phyloP scores from a whole-genome alignment of 2,113 vertebrate genomes.

The Platichthys stellatus region DNA sequence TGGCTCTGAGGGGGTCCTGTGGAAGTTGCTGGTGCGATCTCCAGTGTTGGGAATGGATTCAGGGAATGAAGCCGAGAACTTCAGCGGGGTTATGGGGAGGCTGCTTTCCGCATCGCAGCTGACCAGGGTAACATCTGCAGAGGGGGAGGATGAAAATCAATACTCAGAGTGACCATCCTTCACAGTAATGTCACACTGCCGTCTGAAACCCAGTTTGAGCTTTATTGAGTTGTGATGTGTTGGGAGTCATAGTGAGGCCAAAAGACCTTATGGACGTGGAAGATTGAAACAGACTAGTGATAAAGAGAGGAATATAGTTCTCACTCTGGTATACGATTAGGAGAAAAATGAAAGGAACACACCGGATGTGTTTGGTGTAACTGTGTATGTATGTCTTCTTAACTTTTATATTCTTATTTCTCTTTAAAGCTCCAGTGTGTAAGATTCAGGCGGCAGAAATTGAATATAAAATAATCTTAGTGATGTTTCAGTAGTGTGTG shows the following conservation, averaged over 20 bases:
- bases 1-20: slow-evolving; percentile 72
- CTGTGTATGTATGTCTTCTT: too few species aligned
- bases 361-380: too few species aligned
- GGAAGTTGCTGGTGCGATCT: slow-evolving; percentile 13
- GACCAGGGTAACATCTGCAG: neutral
- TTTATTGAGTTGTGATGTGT: neutral
- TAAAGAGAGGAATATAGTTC: too few species aligned
- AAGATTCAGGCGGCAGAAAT: too few species aligned
- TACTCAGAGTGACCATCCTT: slow-evolving; percentile 7
- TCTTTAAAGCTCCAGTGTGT: too few species aligned
- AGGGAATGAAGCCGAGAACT: slow-evolving; percentile 35
- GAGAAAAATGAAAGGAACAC: too few species aligned
- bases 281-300: too few species aligned
- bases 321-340: too few species aligned
- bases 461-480: too few species aligned
- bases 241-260: neutral
- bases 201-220: neutral
- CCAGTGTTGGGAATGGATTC: slow-evolving; percentile 4
- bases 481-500: too few species aligned
- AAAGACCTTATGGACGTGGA: slow-evolving; percentile 6
- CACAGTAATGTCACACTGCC: neutral
- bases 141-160: slow-evolving; percentile 11
- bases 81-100: slow-evolving; percentile 30
- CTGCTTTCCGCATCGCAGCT: slow-evolving; percentile 13
- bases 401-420: too few species aligned